These are phyloP conservation scores for Porites evermanni DNA, from an alignment of 92 coral and sea anemone genomes.

Conservation along the genomic window DNA sequence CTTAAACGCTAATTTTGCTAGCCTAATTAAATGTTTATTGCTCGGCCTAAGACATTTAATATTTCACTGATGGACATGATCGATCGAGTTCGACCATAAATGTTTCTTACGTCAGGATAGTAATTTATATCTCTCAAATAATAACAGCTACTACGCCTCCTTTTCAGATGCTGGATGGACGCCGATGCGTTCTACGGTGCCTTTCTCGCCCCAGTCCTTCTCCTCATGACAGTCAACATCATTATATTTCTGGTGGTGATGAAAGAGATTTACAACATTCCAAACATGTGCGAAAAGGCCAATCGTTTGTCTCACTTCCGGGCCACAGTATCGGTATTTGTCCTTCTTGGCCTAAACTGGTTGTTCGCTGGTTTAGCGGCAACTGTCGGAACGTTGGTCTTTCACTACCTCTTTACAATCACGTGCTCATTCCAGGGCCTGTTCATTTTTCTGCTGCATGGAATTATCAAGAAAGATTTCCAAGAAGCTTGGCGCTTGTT, in stretches of 20 bases:
- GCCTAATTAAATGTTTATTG: too few species aligned
- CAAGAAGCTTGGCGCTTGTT: slow-evolving; percentile 85
- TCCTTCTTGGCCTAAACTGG: slow-evolving; percentile 96
- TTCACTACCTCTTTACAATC: slow-evolving; percentile 90
- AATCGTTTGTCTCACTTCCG: slow-evolving; percentile 84
- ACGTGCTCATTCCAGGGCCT: slow-evolving; percentile 96
- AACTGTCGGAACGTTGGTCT: slow-evolving; percentile 69
- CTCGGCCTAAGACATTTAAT: too few species aligned
- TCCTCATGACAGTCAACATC: slow-evolving; percentile 77
- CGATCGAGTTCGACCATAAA: too few species aligned
- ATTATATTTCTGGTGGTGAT: slow-evolving; percentile 80
- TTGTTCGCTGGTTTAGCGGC: slow-evolving; percentile 94
- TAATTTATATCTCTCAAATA: too few species aligned
- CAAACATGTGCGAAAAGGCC: slow-evolving; percentile 74
- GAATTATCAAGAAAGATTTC: slow-evolving; percentile 90
- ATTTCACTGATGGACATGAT: too few species aligned
- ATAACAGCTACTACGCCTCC: too few species aligned
- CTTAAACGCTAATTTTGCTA: too few species aligned
- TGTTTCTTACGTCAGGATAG: too few species aligned
- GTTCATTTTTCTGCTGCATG: slow-evolving; percentile 88
- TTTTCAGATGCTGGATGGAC: slow-evolving; percentile 92
- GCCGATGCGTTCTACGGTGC: slow-evolving; percentile 81
- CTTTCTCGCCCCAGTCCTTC: slow-evolving; percentile 91
- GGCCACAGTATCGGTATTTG: slow-evolving; percentile 91
- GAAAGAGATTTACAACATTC: slow-evolving; percentile 93